Evolutionary conservation across 2,113 vertebrate genomes (phyloP).

Genomic region (Paralichthys olivaceus): DNA sequence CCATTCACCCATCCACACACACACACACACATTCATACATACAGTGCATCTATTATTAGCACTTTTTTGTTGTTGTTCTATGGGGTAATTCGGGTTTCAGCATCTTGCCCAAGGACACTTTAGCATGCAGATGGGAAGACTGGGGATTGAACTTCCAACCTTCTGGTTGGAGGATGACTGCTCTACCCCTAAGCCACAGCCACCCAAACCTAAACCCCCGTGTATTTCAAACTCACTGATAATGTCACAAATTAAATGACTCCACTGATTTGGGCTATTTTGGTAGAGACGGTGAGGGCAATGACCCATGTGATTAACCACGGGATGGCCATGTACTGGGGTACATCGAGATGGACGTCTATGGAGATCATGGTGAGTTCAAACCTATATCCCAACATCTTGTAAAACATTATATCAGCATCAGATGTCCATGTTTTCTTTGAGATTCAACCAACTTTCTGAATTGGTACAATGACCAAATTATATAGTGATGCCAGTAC

Average conservation of each 20-base stretch:
- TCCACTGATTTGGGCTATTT: conserved; percentile 22
- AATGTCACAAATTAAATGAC: neutral
- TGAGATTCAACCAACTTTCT: neutral
- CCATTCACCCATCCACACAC: too few species aligned
- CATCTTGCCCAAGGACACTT: too few species aligned
- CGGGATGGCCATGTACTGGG: conserved; percentile 90
- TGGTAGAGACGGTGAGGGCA: conserved; percentile 87
- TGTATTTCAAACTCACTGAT: neutral
- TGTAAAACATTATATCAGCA: neutral
- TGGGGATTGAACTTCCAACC: too few species aligned
- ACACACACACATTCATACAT: too few species aligned
- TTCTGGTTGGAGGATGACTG: too few species aligned
- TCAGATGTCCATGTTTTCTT: neutral
- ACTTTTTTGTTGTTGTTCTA: too few species aligned
- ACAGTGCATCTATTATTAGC: too few species aligned
- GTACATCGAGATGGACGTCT: conserved; percentile 87
- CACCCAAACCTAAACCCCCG: neutral
- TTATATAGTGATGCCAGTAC: neutral
- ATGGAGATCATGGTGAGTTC: conserved; percentile 88
- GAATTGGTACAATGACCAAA: neutral
- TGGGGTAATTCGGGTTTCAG: too few species aligned
- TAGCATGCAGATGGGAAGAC: too few species aligned
- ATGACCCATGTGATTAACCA: conserved; percentile 90
- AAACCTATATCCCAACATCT: neutral
- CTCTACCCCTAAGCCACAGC: too few species aligned